Base-by-base conservation (phyloP, 2,113 vertebrate genomes). In the Indicator maculatus region DNA sequence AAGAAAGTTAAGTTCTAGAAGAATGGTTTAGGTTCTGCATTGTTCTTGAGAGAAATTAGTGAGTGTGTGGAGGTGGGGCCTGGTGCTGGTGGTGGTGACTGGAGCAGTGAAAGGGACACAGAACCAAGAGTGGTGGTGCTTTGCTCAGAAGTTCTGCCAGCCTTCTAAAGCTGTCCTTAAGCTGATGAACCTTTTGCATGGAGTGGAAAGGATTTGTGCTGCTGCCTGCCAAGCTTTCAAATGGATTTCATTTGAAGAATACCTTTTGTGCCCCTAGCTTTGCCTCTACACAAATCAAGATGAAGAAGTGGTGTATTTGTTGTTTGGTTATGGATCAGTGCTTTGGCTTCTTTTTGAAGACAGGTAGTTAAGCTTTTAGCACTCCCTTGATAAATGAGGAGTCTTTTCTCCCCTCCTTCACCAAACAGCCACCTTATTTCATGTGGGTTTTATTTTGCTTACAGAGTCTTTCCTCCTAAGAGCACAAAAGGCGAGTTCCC, bases 171-270 rank as follows among this genome's bases (percentile, higher is more conserved):
- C 77, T 5, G 16, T 86, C 74, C 89, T 91, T 86, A 77, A 81
- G 59, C 76, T 80, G 88, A 69, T 90, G 85, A 69, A 95, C 70
- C 53, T 80, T 77, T 41, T 78, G 44, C 9, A 0, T 71, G 60
- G 82, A 86, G 53, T 60, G 72, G 86, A 28, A 95, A 90, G 79
- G 74, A 86, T 89, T 95, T 88, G 39, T 81, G 15, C 56, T 60
- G 53, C 30, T 0, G 1, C 55, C 24, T 95, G 93, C 91, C 93
- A 93, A 86, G 91, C 73, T 93, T 93, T 88, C 74, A 88, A 95
- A 83, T 93, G 81, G 87, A 47, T 96, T 91, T 95, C 91, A 93
- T 89, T 93, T 89, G 65, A 91, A 89, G 89, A 91, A 86, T 91
- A 88, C 72, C 83, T 91, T 96, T 93, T 93, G 89, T 96, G 53